These are phyloP conservation scores for Seira sanloemensis DNA, from an alignment of 2,888 invertebrate species.

Conservation along the genomic window DNA sequence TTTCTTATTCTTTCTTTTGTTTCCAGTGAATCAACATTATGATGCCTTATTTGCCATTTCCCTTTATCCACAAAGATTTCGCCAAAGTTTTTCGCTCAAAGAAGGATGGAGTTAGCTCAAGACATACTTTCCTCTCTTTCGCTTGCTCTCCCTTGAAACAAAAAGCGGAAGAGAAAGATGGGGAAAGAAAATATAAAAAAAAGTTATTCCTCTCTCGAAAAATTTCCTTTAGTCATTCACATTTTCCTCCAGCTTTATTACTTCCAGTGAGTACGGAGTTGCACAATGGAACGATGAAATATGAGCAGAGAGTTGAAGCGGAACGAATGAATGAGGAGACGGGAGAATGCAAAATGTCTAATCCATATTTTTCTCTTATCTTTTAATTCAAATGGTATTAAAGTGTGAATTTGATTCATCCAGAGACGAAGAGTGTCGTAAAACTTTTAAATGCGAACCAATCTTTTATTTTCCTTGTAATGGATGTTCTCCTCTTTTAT, in stretches of 20 bases:
- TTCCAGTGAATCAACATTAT: not conserved
- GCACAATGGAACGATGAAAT: not conserved
- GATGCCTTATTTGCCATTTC: not conserved
- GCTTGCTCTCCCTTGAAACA: not conserved
- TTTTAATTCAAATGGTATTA: not conserved
- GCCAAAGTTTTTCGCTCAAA: too few relatives aligned
- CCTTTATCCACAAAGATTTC: not conserved
- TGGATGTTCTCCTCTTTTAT: too few relatives aligned
- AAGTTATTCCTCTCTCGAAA: not conserved
- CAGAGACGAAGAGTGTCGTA: too few relatives aligned
- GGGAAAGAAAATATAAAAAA: not conserved
- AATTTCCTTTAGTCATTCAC: not conserved
- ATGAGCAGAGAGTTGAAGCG: not conserved
- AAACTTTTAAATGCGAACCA: too few relatives aligned
- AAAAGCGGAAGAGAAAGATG: slow-evolving; percentile 2
- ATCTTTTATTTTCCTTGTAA: too few relatives aligned
- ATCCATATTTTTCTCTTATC: not conserved
- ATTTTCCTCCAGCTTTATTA: not conserved
- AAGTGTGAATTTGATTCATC: not conserved
- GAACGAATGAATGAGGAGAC: not conserved
- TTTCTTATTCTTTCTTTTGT: not conserved
- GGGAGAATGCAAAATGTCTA: not conserved
- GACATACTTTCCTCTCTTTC: not conserved
- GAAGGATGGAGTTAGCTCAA: not conserved
- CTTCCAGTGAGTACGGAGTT: slow-evolving; percentile 1